phyloP scores from a whole-genome alignment of 2,113 vertebrate genomes.

The Sceloporus tristichus region DNA sequence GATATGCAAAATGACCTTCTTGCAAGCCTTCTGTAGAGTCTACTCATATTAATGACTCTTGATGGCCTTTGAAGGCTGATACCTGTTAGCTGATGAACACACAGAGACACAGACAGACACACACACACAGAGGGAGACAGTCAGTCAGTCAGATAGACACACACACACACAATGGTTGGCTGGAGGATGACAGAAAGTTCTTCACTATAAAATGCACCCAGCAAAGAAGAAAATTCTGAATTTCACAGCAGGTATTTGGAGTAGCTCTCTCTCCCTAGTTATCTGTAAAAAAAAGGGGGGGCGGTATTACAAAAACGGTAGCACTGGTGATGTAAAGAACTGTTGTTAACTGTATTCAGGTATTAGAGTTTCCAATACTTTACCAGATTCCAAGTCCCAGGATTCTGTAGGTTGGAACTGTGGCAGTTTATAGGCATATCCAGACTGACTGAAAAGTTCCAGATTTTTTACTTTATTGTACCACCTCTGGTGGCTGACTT shows the following conservation, averaged over 20 bases:
- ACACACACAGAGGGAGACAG: neutral
- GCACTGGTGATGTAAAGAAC: too few relatives aligned
- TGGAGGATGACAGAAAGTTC: neutral
- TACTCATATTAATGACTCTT: conserved; percentile 5
- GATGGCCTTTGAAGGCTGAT: neutral
- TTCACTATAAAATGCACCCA: neutral
- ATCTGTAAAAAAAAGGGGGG: neutral
- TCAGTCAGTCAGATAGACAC: too few relatives aligned
- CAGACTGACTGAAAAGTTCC: too few relatives aligned
- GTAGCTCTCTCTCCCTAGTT: neutral
- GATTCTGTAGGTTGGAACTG: too few relatives aligned
- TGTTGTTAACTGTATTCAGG: too few relatives aligned
- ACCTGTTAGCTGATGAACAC: neutral
- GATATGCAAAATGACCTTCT: conserved; percentile 1
- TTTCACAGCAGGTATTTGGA: neutral
- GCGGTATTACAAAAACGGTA: neutral
- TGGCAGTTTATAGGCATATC: too few relatives aligned
- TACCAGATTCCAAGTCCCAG: too few relatives aligned
- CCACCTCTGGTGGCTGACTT: too few relatives aligned
- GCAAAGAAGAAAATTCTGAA: neutral
- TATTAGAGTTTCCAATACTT: too few relatives aligned
- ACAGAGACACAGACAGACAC: neutral
- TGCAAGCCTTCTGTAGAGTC: neutral
- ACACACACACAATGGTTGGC: neutral
- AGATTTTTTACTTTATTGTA: too few relatives aligned